Evolutionary conservation across 2,888 invertebrate genomes (phyloP), one percentile per base, ranked within the genome.

Genomic region (Colletes collaris): DNA sequence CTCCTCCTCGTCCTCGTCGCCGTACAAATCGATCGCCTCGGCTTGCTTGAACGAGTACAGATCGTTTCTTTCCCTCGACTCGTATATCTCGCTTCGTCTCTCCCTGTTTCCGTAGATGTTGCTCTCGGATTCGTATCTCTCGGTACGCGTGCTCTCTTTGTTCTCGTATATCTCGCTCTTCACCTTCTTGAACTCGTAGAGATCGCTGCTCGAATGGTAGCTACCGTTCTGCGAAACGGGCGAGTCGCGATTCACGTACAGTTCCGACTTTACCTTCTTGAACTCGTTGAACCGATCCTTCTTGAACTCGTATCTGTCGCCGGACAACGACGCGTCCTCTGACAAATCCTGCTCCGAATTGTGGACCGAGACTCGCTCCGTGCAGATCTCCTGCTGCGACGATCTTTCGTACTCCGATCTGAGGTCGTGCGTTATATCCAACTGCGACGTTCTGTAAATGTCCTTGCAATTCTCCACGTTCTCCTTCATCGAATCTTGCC

Each of bases 1-100:
- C 67, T 89, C 90, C 13, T 92, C 92, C 79, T 94, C 93, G 72
- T 94, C 93, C 4, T 94, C 90, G 11, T 94, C 89, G 10, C 93
- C 93, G 60, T 93, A 93, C 37, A 84, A 70, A 81, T 91, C 90
- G 76, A 91, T 89, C 46, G 90, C 86, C 60, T 93, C 92, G 16
- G 90, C 89, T 75, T 92, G 91, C 70, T 92, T 92, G 79, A 92
- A 92, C 55, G 90, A 80, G 69, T 92, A 92, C 53, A 92, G 76
- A 73, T 91, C 92, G 52, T 84, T 88, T 27, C 89, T 88, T 53
- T 92, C 90, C 16, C 89, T 85, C 37, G 91, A 83, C 7, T 85
- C 89, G 70, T 92, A 92, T 79, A 91, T 90, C 66, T 91, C 92
- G 73, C 82, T 88, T 27, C 69, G 67, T 58, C 82, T 85, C n/a